These are phyloP conservation scores for Coenobita brevimanus DNA, from an alignment of 1,140 invertebrate genomes.

Conservation along the genomic window DNA sequence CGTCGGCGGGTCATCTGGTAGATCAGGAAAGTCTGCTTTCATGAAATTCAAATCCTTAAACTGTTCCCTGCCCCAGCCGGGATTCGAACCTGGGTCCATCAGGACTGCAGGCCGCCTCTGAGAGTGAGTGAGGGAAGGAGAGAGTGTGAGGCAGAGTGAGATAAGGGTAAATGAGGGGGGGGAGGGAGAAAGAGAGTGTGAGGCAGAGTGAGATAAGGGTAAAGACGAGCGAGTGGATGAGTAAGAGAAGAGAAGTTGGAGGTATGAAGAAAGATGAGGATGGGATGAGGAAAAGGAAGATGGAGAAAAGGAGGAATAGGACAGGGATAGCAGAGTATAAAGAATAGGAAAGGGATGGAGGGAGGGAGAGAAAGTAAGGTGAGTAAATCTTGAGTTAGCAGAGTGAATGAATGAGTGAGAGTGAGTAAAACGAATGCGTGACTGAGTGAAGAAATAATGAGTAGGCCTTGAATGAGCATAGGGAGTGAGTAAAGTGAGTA, in stretches of 20 bases:
- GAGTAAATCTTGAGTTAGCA: no score
- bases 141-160: no score
- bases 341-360: conserved; percentile 21
- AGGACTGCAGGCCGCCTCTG: no score
- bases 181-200: conserved; percentile 14
- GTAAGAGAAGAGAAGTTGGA: background rate
- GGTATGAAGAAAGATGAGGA: background rate
- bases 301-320: background rate
- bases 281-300: background rate
- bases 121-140: background rate
- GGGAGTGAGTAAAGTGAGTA: no score
- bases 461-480: no score
- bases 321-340: background rate
- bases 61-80: no score
- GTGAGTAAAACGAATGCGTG: background rate
- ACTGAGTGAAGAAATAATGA: background rate
- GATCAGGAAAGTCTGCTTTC: no score
- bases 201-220: background rate
- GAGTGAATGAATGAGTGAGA: conserved; percentile 1
- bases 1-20: no score
- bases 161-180: background rate
- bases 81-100: no score
- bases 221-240: background rate
- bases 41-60: no score
- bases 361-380: conserved; percentile 14